Evolutionary conservation across 2,888 invertebrate species (phyloP), one percentile per base, ranked within the genome.

Genomic region (Odontothrips loti): DNA sequence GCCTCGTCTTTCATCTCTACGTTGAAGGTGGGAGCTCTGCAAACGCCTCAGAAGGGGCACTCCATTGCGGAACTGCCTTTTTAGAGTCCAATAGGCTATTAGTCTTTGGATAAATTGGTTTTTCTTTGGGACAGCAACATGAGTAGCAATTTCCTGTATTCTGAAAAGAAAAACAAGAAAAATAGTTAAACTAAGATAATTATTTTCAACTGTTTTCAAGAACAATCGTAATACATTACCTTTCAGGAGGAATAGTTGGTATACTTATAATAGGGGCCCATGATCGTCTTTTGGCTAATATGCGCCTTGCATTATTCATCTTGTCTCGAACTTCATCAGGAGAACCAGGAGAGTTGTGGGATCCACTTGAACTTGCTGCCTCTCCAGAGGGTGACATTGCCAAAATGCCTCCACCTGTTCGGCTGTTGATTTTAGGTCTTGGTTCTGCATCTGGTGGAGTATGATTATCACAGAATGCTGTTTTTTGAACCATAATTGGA

Each of bases 71-170:
- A 95, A 94, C 86, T 97, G 96, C 1, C 99, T 89, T 87, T 99
- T 99, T 79, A 99, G 89, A 6, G 97, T 98, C 99, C 99, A 99
- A 86, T 98, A 99, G 0, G 97, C 95, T 81, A 98, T 93, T 20
- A 99, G 89, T 4, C 96, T 90, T 86, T 95, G 95, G 85, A 98
- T 93, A 85, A 99, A 94, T 84, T 94, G 93, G 43, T 94, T 93
- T 83, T 95, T 92, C 85, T 95, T 95, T 34, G 93, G 91, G 82
- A 92, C 89, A 48, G 90, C 91, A 11, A 97, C 95, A 85, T 96
- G 87, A 17, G 91, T 90, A 0, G 96, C 94, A 83, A 98, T 96
- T 87, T 96, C 96, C 81, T 95, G 93, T 79, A 98, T 93, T 58
- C 96, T 89, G 85, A 43, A 80, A 1, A 51, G 78, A n/a, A 81